Evolutionary conservation across 2,888 invertebrate species (phyloP).

Genomic region (Drosophila atroscutellata): DNA sequence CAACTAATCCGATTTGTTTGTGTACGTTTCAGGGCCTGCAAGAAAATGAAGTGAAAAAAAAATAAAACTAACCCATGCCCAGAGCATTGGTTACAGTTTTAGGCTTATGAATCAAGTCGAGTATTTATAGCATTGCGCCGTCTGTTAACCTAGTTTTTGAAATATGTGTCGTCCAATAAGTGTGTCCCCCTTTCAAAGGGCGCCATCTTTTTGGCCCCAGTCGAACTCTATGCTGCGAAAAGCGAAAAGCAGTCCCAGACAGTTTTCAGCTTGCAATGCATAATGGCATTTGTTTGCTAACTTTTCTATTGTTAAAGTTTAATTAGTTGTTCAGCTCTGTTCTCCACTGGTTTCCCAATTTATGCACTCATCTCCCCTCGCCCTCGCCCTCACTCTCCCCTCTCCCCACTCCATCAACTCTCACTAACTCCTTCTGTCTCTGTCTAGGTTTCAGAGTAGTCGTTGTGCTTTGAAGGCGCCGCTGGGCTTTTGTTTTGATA

Average conservation of each 20-base stretch:
- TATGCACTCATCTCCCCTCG: constrained; percentile 12
- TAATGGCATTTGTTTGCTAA: constrained; percentile 74
- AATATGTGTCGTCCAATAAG: constrained; percentile 60
- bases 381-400: background rate
- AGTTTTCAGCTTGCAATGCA: constrained; percentile 34
- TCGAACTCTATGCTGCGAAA: constrained; percentile 18
- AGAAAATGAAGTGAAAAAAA: constrained; percentile 8
- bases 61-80: constrained; percentile 22
- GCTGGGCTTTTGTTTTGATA: constrained; percentile 52
- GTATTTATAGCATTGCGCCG: constrained; percentile 40
- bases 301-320: constrained; percentile 76
- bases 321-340: constrained; percentile 71
- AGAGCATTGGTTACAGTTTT: constrained; percentile 72
- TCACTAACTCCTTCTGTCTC: constrained; percentile 5
- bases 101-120: constrained; percentile 74
- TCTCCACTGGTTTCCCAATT: constrained; percentile 27
- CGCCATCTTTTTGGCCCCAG: constrained; percentile 37
- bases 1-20: constrained; percentile 81
- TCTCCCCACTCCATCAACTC: background rate
- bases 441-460: constrained; percentile 13
- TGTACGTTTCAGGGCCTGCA: constrained; percentile 49
- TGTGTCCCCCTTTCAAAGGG: constrained; percentile 37
- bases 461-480: constrained; percentile 50
- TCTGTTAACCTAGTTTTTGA: constrained; percentile 75
- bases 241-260: constrained; percentile 34